Evolutionary conservation across 2,888 invertebrate genomes (phyloP).

Genomic region (Synanthedon formicaeformis): DNA sequence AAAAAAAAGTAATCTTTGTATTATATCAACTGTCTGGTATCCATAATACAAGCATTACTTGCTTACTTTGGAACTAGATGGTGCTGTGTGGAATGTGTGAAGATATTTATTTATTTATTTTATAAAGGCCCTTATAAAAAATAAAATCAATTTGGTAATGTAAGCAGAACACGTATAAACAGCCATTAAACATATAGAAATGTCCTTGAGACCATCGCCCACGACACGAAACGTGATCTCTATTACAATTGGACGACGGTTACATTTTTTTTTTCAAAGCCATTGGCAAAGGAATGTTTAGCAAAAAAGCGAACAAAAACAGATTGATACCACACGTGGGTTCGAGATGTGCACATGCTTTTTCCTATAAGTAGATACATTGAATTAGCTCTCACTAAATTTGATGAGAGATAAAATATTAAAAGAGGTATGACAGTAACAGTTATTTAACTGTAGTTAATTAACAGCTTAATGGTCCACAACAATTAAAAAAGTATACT

Average conservation of each 20-base stretch:
- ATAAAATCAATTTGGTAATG: constrained; percentile 1
- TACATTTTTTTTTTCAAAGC: constrained; percentile 21
- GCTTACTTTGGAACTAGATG: no score
- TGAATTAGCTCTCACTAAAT: not conserved
- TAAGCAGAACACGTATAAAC: not conserved
- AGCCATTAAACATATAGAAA: not conserved
- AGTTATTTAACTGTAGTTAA: not conserved
- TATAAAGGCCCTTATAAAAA: constrained; percentile 4
- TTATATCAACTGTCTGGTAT: no score
- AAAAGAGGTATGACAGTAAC: not conserved
- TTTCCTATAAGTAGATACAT: not conserved
- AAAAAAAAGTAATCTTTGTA: no score
- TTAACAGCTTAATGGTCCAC: no score
- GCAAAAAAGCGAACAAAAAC: constrained; percentile 31
- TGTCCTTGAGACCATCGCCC: constrained; percentile 11
- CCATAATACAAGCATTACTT: no score
- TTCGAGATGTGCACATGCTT: constrained; percentile 15
- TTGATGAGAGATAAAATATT: not conserved
- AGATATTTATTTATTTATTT: no score
- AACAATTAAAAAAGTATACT: no score
- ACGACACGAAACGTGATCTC: constrained; percentile 19
- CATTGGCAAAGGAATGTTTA: constrained; percentile 29
- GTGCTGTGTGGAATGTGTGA: no score
- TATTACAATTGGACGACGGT: constrained; percentile 29
- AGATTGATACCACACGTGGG: constrained; percentile 27